phyloP scores from a whole-genome alignment of 35 echinoderm and acorn worm genomes.

The Eucidaris tribuloides region DNA sequence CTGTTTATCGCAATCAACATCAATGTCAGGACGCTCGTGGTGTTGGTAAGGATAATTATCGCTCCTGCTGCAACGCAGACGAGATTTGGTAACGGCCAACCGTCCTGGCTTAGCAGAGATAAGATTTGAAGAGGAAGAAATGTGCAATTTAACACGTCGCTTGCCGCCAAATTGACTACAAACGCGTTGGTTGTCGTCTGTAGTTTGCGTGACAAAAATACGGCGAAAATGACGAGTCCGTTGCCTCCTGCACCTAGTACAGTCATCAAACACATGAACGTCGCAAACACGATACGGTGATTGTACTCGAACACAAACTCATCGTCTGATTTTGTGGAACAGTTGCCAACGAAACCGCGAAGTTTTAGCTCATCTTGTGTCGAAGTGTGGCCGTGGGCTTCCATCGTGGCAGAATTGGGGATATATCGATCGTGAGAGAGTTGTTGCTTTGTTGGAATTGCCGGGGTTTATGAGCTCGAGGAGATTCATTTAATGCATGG shows the following conservation, averaged over 20 bases:
- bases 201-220: slow-evolving; percentile 21
- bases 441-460: too few relatives aligned
- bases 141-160: not conserved
- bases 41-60: slow-evolving; percentile 1
- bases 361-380: too few relatives aligned
- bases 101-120: not conserved
- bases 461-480: too few relatives aligned
- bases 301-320: too few relatives aligned
- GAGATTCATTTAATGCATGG: too few relatives aligned
- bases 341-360: too few relatives aligned
- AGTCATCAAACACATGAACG: not conserved
- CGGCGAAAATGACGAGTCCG: not conserved
- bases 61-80: slow-evolving; percentile 3
- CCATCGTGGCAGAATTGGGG: too few relatives aligned
- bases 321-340: too few relatives aligned
- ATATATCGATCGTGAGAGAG: too few relatives aligned
- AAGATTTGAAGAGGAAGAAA: slow-evolving; percentile 2
- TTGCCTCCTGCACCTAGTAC: slow-evolving; percentile 2
- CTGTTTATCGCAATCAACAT: slow-evolving; percentile 49
- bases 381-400: too few relatives aligned
- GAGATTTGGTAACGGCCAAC: not conserved
- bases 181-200: slow-evolving; percentile 26
- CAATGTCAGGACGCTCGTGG: not conserved
- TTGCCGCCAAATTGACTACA: not conserved
- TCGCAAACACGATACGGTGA: not conserved